A percentile compares a stretch with the other conserved stretches of the same genome.
Conservation (phyloP, 2,113 vertebrate species). For the Protobothrops flavoviridis region DNA sequence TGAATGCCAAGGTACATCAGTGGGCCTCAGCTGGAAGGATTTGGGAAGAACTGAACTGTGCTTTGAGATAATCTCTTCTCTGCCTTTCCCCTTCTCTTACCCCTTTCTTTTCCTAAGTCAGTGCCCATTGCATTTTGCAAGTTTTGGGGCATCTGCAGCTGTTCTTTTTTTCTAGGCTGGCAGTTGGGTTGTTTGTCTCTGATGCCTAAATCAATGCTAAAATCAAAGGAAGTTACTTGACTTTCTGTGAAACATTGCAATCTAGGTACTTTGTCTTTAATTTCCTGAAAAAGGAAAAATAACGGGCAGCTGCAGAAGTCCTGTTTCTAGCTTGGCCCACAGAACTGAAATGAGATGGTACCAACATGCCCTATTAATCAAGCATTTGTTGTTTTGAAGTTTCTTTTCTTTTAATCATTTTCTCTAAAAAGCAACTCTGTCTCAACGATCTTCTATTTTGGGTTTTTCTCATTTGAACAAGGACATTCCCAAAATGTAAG, state of each 20-base stretch:
- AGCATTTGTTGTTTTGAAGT: not conserved
- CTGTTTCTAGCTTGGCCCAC: slow-evolving; percentile 12
- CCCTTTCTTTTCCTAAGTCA: not conserved
- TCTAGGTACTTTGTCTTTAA: slow-evolving; percentile 56
- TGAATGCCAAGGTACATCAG: not conserved
- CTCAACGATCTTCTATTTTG: slow-evolving; percentile 28
- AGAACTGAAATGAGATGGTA: slow-evolving; percentile 13
- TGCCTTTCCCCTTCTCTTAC: slow-evolving; percentile 8
- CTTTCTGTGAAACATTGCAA: slow-evolving; percentile 44
- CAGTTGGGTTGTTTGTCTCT: slow-evolving; percentile 58
- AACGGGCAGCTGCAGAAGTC: slow-evolving; percentile 24
- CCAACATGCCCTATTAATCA: fast-evolving
- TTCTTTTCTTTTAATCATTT: not conserved
- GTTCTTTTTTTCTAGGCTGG: slow-evolving; percentile 38
- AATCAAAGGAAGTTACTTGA: slow-evolving; percentile 58
- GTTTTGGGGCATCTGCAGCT: slow-evolving; percentile 17
- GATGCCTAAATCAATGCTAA: slow-evolving; percentile 46
- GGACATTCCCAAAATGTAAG: slow-evolving; percentile 35
- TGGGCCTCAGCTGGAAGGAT: not conserved
- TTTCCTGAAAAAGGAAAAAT: slow-evolving; percentile 56
- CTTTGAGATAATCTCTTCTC: not conserved
- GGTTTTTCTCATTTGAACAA: slow-evolving; percentile 39
- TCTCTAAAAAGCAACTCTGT: not conserved
- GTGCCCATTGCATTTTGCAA: slow-evolving; percentile 26
- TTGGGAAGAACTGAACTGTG: not conserved